Conservation (phyloP, 2,113 vertebrate genomes). For the Lepus europaeus region DNA sequence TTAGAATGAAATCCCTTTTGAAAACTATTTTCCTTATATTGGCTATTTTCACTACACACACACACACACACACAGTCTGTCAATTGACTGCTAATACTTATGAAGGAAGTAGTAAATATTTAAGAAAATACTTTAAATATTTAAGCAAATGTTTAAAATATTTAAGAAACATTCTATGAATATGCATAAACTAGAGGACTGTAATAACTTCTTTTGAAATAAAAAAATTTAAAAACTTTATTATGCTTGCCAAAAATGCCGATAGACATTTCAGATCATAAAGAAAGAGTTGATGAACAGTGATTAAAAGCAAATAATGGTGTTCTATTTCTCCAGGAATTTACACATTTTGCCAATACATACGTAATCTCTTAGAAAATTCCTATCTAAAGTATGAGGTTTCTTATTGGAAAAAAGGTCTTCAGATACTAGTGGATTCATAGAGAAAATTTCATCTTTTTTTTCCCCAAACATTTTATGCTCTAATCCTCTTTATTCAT, state of each 20-base stretch:
- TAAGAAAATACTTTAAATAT: slow-evolving; percentile 65
- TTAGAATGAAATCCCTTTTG: slow-evolving; percentile 64
- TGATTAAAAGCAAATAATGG: slow-evolving; percentile 84
- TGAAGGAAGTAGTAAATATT: slow-evolving; percentile 79
- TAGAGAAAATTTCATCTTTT: neutral
- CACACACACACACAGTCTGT: slow-evolving; percentile 56
- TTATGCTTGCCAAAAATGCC: slow-evolving; percentile 78
- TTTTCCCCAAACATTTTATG: slow-evolving; percentile 43
- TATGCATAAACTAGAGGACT: neutral
- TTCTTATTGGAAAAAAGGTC: slow-evolving; percentile 15
- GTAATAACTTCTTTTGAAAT: neutral
- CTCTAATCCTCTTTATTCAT: neutral
- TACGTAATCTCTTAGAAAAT: slow-evolving; percentile 28
- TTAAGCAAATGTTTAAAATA: slow-evolving; percentile 33
- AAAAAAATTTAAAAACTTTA: slow-evolving; percentile 64
- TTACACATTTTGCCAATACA: slow-evolving; percentile 43
- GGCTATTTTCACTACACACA: slow-evolving; percentile 50
- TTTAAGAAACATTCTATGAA: slow-evolving; percentile 54
- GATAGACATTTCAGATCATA: slow-evolving; percentile 80
- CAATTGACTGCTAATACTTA: slow-evolving; percentile 73
- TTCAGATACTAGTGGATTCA: slow-evolving; percentile 34
- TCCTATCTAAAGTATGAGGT: slow-evolving; percentile 25
- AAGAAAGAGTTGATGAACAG: slow-evolving; percentile 64
- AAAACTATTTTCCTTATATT: slow-evolving; percentile 57
- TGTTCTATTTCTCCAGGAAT: slow-evolving; percentile 77